Percentiles rank a stretch among this genome's conserved stretches.
Evolutionary conservation across 2,888 invertebrate genomes (phyloP).

Genomic region (Nephrotoma flavescens): DNA sequence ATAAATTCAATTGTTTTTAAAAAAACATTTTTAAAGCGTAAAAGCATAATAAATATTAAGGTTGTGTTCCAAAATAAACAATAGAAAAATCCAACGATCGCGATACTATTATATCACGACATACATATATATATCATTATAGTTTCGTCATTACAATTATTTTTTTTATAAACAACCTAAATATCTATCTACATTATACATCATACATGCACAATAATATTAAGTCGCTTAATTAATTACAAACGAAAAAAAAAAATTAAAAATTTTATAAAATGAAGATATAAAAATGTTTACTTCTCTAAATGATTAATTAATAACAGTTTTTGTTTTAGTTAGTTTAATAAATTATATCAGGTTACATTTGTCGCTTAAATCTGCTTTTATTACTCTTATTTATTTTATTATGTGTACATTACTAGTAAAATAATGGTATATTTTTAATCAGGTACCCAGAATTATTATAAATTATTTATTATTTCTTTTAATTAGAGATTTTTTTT

Average conservation of each 20-base stretch:
- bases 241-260: neutral
- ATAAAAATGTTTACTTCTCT: neutral
- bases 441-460: conserved; percentile 3
- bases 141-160: neutral
- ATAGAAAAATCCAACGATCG: neutral
- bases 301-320: neutral
- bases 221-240: neutral
- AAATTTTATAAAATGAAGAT: neutral
- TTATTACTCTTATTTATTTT: neutral
- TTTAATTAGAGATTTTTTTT: neutral
- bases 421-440: conserved; percentile 7
- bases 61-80: neutral
- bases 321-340: neutral
- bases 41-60: neutral
- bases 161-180: neutral
- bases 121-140: neutral
- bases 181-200: neutral
- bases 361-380: neutral
- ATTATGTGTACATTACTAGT: conserved; percentile 5
- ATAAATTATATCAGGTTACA: conserved; percentile 1
- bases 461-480: neutral
- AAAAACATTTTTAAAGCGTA: neutral
- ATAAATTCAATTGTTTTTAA: neutral
- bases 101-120: neutral
- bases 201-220: neutral